Conservation (phyloP, 2,113 vertebrate species). For the Pyrgilauda ruficollis region DNA sequence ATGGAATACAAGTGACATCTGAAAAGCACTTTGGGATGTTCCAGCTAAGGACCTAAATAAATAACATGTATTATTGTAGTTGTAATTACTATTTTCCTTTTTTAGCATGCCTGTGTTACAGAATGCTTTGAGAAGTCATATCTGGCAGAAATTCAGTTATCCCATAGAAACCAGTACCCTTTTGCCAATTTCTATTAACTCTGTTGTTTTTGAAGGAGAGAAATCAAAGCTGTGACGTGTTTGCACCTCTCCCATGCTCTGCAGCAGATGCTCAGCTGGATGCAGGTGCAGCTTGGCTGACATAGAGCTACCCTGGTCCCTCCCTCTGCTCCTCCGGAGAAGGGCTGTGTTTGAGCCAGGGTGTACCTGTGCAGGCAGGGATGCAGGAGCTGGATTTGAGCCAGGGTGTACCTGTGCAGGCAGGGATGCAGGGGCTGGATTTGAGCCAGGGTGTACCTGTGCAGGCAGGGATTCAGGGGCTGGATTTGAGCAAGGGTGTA, state of each 20-base stretch:
- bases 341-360: not conserved
- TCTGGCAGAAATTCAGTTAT: not conserved
- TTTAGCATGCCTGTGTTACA: not conserved
- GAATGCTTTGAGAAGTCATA: not conserved
- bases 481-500: not conserved
- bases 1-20: slow-evolving; percentile 40
- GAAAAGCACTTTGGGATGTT: slow-evolving; percentile 18
- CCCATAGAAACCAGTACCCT: not conserved
- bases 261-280: not conserved
- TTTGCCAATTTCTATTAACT: slow-evolving; percentile 1
- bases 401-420: too few species aligned
- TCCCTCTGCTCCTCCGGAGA: not conserved
- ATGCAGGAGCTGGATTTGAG: not conserved
- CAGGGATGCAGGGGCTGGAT: not conserved
- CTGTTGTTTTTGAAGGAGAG: not conserved
- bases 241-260: not conserved
- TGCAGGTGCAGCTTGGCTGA: not conserved
- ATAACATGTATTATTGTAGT: not conserved
- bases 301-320: accelerated
- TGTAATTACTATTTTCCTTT: not conserved
- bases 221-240: not conserved
- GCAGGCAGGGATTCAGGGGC: not conserved
- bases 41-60: slow-evolving; percentile 22
- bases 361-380: not conserved
- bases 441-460: not conserved